phyloP scores from a whole-genome alignment of 2,797 vertebrate genomes.

The Alauda arvensis region DNA sequence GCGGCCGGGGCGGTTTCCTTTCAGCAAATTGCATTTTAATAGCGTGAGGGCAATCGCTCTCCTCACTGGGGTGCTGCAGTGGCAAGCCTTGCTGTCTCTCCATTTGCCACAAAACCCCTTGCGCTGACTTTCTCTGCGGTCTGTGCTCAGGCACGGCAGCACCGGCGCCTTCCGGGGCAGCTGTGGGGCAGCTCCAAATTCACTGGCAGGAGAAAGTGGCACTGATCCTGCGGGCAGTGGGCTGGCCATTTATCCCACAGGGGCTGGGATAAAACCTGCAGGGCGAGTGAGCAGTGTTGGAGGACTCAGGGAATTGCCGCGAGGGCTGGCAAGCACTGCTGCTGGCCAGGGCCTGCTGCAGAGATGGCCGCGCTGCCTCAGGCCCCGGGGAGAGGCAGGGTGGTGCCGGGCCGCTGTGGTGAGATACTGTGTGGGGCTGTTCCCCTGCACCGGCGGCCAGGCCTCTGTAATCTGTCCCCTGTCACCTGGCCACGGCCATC shows the following conservation, averaged over 20 bases:
- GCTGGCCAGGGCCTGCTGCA: not conserved
- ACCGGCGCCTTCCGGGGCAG: accelerated
- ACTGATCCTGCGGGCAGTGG: accelerated
- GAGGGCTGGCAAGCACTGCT: accelerated
- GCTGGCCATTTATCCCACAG: accelerated
- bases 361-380: accelerated
- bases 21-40: not conserved
- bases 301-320: not conserved
- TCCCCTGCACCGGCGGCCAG: accelerated
- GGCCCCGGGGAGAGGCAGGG: not conserved
- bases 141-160: accelerated
- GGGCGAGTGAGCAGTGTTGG: accelerated
- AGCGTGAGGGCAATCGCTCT: accelerated
- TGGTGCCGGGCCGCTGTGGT: accelerated
- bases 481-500: not conserved
- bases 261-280: not conserved
- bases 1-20: not conserved
- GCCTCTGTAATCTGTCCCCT: not conserved
- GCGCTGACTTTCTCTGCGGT: accelerated
- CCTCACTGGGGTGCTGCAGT: not conserved
- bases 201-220: not conserved
- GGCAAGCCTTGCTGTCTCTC: accelerated
- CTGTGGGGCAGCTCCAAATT: not conserved
- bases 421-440: not conserved
- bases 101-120: not conserved